Base-by-base conservation (phyloP, 2,888 invertebrate species). In the Cephonodes hylas region DNA sequence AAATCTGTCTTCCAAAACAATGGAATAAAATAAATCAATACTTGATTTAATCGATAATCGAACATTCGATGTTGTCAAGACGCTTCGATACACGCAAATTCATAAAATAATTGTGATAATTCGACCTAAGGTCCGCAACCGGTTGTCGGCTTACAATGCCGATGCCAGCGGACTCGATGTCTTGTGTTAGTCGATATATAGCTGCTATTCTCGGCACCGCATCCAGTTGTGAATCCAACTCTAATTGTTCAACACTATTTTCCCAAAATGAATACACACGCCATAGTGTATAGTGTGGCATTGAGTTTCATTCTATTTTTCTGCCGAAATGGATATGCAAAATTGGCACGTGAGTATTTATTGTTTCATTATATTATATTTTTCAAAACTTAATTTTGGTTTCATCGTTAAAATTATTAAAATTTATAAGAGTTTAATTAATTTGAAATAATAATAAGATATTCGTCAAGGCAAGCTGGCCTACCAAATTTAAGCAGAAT, bases 121-220 rank as follows among this genome's bases (percentile, higher is more conserved):
- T 58, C 31, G 57, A 57, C 25, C 57, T 44, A 62, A 58, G 62
- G 61, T 58, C 7, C 23, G 18, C 57, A 62, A 72, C 69, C 73
- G 71, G 71, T 71, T 66, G 62, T 63, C 63, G 64, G 70, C 42
- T 60, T 68, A 66, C 74, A 77, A 71, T 73, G 79, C 63, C 73
- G 66, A 63, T 42, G 63, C 64, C 61, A 44, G 42, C 57, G 59
- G 44, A 62, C 60, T 61, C 71, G 75, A 73, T 83, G 70, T 82
- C 79, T 79, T 73, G 80, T 76, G 76, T 81, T 83, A 79, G 80
- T 81, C 75, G 76, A 85, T 86, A 87, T 86, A 88, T 81, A 83
- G 79, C 80, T 68, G 86, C 78, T 77, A 78, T 73, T 74, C 79
- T 67, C 67, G 65, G 56, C 69, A 69, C 74, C 69, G 65, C 67